Evolutionary conservation across 2,797 vertebrate species (phyloP), one percentile per base, ranked within the genome.

Genomic region (Epinephelus coioides): DNA sequence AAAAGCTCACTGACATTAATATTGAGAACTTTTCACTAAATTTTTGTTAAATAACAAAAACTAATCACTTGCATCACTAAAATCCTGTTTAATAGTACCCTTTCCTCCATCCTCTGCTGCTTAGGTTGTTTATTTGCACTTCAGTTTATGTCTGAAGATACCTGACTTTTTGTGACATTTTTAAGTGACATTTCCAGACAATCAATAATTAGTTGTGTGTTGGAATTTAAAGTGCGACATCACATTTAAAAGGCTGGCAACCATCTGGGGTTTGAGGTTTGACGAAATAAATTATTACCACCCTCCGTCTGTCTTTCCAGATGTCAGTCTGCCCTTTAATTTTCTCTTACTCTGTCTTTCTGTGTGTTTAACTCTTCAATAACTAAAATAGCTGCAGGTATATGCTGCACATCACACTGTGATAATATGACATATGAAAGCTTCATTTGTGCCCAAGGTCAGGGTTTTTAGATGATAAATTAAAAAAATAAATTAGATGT

Each of bases 251-350:
- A 82, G 79, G 70, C 78, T 89, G 87, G 65, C 76, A 85, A 79
- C 85, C 89, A 91, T 90, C 88, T 89, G 88, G 78, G 79, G 75
- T 77, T 85, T 77, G 83, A 85, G 81, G 81, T 88, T 85, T 81
- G 75, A 89, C 30, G 5, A 88, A 92, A 92, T 90, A 70, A 91
- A 91, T 90, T 82, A 91, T 92, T 91, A 75, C 88, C 78, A 78
- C 25, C 76, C 79, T 84, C 84, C 77, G 63, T 92, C 88, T 92
- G 87, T 85, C 86, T 87, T 84, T 88, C 86, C 88, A 91, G 88
- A 89, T 90, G 86, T 74, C 82, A 76, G 62, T 78, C 55, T 89
- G 84, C 77, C 87, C 84, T 92, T 88, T 89, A 61, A 82, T 88
- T 89, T 86, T 76, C 50, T 79, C 67, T 69, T 43, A 59, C 62